Percentiles rank a stretch among this genome's conserved stretches.
phyloP scores from a whole-genome alignment of 2,888 invertebrate genomes.

The Pollenia angustigena region DNA sequence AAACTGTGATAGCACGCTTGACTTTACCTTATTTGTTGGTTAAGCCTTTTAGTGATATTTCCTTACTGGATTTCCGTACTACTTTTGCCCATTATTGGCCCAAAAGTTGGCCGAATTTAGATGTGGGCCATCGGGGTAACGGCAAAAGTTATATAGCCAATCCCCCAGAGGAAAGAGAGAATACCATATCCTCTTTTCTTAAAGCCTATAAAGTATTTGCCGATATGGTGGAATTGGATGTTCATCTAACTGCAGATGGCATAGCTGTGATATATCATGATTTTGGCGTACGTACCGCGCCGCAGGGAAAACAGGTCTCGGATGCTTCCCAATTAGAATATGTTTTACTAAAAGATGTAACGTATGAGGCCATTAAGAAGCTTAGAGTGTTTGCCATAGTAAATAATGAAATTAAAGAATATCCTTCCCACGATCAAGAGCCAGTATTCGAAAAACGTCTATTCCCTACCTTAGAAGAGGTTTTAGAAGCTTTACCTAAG shows the following conservation, averaged over 20 bases:
- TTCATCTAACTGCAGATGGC: conserved; percentile 97
- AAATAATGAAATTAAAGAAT: conserved; percentile 88
- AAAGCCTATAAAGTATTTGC: conserved; percentile 96
- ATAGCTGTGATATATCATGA: conserved; percentile 99
- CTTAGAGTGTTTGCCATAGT: conserved; percentile 94
- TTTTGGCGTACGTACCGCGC: conserved; percentile 92
- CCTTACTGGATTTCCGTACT: conserved; percentile 89
- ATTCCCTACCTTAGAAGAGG: conserved; percentile 95
- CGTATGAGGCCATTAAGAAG: conserved; percentile 93
- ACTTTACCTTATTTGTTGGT: conserved; percentile 86
- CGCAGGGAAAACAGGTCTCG: conserved; percentile 86
- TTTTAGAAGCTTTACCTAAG: conserved; percentile 91
- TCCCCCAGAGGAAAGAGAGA: conserved; percentile 91
- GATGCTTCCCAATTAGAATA: conserved; percentile 93
- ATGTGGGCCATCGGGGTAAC: conserved; percentile 97
- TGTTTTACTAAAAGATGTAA: conserved; percentile 96
- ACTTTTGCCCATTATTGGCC: conserved; percentile 95
- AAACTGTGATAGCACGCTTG: conserved; percentile 92
- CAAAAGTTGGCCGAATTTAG: conserved; percentile 91
- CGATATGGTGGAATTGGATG: conserved; percentile 99
- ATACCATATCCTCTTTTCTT: conserved; percentile 97
- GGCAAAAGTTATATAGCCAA: conserved; percentile 92
- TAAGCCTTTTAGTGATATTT: conserved; percentile 78
- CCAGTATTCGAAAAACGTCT: conserved; percentile 94
- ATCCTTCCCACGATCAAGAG: conserved; percentile 89